Percentiles rank a stretch among this genome's conserved stretches.
phyloP scores from a whole-genome alignment of 2,113 vertebrate species.

The Cebidichthys violaceus region DNA sequence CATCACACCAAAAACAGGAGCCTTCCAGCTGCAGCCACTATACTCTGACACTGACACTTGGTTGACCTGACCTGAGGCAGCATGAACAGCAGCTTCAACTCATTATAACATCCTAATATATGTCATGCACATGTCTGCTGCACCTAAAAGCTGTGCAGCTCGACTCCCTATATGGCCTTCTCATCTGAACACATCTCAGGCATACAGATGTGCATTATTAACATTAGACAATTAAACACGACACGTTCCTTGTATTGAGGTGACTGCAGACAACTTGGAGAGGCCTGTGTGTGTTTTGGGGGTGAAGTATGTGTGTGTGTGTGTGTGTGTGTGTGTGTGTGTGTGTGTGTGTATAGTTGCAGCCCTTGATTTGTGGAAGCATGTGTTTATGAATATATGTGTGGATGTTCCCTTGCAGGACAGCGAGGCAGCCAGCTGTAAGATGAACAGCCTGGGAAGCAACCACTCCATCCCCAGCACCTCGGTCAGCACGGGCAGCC shows the following conservation, averaged over 20 bases:
- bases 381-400: conserved; percentile 9
- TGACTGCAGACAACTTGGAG: neutral
- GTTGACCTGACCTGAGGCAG: conserved; percentile 54
- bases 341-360: neutral
- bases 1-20: conserved; percentile 12
- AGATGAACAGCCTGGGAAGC: conserved; percentile 98
- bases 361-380: neutral
- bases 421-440: conserved; percentile 92
- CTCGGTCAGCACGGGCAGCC: conserved; percentile 96
- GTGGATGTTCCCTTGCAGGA: conserved; percentile 83
- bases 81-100: conserved; percentile 9
- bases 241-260: neutral
- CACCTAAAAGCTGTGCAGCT: conserved; percentile 8
- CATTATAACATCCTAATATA: neutral
- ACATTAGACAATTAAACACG: conserved; percentile 25
- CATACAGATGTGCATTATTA: conserved; percentile 17
- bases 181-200: conserved; percentile 9
- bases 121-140: neutral
- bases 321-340: neutral
- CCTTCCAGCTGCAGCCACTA: neutral
- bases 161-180: neutral
- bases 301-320: neutral
- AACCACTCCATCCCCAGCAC: conserved; percentile 97
- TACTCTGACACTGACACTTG: conserved; percentile 40
- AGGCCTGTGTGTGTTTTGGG: neutral